These are phyloP conservation scores for Drosophila greeni DNA, from an alignment of 2,888 invertebrate genomes.

Conservation along the genomic window DNA sequence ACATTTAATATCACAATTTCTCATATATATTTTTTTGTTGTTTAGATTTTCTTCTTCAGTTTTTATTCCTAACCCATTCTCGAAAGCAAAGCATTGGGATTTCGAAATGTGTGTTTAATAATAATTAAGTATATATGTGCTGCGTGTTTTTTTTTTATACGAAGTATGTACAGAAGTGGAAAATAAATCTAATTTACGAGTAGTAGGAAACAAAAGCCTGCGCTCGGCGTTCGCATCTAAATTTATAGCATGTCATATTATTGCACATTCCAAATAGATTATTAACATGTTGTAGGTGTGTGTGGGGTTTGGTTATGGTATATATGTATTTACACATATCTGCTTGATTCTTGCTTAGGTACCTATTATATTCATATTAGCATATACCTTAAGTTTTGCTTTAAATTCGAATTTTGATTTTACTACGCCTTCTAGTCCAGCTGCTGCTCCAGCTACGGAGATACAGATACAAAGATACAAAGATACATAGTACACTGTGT, in stretches of 20 bases:
- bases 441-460: conserved; percentile 34
- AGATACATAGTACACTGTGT: conserved; percentile 13
- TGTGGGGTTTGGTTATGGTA: conserved; percentile 25
- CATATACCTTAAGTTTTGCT: conserved; percentile 57
- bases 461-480: conserved; percentile 11
- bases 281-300: conserved; percentile 35
- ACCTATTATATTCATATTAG: conserved; percentile 38
- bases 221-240: conserved; percentile 51
- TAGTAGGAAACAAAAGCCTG: conserved; percentile 70
- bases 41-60: conserved; percentile 27
- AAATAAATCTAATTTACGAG: conserved; percentile 54
- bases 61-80: conserved; percentile 44
- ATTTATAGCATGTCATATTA: conserved; percentile 68
- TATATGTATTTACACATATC: conserved; percentile 32
- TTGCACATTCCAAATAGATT: conserved; percentile 63
- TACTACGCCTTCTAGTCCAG: conserved; percentile 59
- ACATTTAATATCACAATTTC: conserved; percentile 74
- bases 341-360: conserved; percentile 35
- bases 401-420: conserved; percentile 78
- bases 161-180: conserved; percentile 53
- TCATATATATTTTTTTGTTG: conserved; percentile 50
- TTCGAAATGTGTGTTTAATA: conserved; percentile 40
- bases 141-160: conserved; percentile 38
- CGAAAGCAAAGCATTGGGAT: conserved; percentile 54
- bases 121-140: conserved; percentile 9